Evolutionary conservation across 1,140 invertebrate genomes (phyloP), one percentile per base, ranked within the genome.

Genomic region (Eumeta japonica): DNA sequence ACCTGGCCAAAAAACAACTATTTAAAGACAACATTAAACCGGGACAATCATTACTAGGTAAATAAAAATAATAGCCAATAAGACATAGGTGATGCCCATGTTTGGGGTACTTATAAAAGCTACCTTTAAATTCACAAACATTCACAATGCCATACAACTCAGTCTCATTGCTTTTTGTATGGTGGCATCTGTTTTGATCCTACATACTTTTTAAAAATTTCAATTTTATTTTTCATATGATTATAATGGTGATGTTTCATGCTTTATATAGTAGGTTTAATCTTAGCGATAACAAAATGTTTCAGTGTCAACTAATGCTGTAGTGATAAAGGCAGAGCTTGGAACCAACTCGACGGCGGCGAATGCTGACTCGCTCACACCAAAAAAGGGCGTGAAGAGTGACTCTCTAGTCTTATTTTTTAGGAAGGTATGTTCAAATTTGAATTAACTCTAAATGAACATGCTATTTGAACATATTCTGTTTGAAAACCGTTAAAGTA

Each of bases 371-470:
- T n/a, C n/a, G n/a, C n/a, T n/a, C n/a, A n/a, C n/a, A n/a, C n/a
- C n/a, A 14, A 5, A 30, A 5, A 11, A 30, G 28, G 9, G 28
- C 7, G 63, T 65, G 35, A 71, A 64, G 43, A 59, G 60, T 35
- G 68, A 70, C 35, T 87, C 87, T 1, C 66, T 89, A 10, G 83
- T 82, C 15, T 64, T 90, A 0, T 88, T 90, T 54, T 89, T 90
- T 52, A 78, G 88, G 64, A 91, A 90, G 75, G 83, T 32, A 14
- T 14, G 5, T 14, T 14, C 9, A 30, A 10, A 5, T 30, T 10
- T 30, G 7, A 30, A 13, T 30, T 7, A 11, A 30, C 13, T 30
- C 28, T 30, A 14, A 30, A 10, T 30, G 7, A 10, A 30, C 13
- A 30, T 30, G 28, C 12, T 30, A 10, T 5, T 30, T 30, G 28